Conservation (phyloP, 2,113 vertebrate species). For the Eudorcas thomsonii region DNA sequence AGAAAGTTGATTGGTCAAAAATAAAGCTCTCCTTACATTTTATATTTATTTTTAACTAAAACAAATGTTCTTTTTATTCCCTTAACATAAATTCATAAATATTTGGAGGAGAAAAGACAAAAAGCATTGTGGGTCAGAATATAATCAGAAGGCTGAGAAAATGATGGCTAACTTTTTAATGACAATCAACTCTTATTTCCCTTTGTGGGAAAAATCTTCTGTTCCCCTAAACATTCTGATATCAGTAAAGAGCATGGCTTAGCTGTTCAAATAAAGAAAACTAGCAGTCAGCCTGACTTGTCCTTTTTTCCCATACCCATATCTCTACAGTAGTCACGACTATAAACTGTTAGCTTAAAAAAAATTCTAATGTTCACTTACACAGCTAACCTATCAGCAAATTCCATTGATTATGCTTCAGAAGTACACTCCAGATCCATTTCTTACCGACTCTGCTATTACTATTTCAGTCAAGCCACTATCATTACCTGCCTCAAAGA, state of each 20-base stretch:
- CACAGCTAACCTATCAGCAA: background rate
- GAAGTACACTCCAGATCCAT: background rate
- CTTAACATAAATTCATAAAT: background rate
- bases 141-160: background rate
- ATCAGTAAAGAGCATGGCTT: background rate
- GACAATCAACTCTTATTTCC: background rate
- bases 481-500: background rate
- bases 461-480: background rate
- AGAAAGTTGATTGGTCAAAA: background rate
- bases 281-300: background rate
- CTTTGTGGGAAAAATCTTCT: background rate
- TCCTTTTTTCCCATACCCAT: background rate
- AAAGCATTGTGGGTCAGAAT: background rate
- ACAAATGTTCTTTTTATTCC: background rate
- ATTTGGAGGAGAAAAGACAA: background rate
- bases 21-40: background rate
- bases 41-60: background rate
- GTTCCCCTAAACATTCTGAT: background rate
- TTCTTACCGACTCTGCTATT: background rate
- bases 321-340: background rate
- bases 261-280: background rate
- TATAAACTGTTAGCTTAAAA: background rate
- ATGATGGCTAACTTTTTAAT: background rate
- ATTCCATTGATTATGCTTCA: background rate
- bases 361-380: background rate